phyloP scores from a whole-genome alignment of 92 coral and sea anemone genomes.

The Phenganax stokvisi region DNA sequence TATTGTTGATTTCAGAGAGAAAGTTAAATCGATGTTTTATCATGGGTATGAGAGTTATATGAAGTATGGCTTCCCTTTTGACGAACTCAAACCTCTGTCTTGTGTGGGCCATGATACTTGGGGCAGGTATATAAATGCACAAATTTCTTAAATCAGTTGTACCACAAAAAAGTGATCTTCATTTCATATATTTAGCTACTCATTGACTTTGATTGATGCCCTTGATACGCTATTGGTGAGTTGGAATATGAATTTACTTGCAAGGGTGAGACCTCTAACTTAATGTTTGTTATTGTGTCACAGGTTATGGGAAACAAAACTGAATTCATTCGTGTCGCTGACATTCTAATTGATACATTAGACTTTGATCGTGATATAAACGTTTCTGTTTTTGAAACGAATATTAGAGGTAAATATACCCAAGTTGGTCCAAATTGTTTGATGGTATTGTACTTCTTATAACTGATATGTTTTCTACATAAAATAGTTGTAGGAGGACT shows the following conservation, averaged over 20 bases:
- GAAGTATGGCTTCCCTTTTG: conserved; percentile 87
- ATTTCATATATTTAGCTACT: conserved; percentile 57
- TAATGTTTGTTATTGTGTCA: not conserved
- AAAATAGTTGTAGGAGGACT: conserved; percentile 81
- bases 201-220: conserved; percentile 89
- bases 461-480: not conserved
- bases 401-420: conserved; percentile 66
- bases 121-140: conserved; percentile 68
- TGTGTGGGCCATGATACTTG: conserved; percentile 95
- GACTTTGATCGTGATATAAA: conserved; percentile 87
- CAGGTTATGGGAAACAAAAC: conserved; percentile 88
- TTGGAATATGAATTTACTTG: not conserved
- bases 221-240: conserved; percentile 83
- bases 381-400: conserved; percentile 97
- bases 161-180: not conserved
- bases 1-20: conserved; percentile 51
- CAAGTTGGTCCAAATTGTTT: not conserved
- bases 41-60: conserved; percentile 95
- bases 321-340: conserved; percentile 77
- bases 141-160: not conserved
- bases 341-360: conserved; percentile 61
- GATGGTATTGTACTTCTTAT: no score
- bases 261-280: not conserved
- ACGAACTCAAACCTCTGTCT: conserved; percentile 85
- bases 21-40: conserved; percentile 78